A percentile compares a stretch with the other conserved stretches of the same genome.
Evolutionary conservation across 2,797 vertebrate genomes (phyloP).

Genomic region (Lateolabrax maculatus): DNA sequence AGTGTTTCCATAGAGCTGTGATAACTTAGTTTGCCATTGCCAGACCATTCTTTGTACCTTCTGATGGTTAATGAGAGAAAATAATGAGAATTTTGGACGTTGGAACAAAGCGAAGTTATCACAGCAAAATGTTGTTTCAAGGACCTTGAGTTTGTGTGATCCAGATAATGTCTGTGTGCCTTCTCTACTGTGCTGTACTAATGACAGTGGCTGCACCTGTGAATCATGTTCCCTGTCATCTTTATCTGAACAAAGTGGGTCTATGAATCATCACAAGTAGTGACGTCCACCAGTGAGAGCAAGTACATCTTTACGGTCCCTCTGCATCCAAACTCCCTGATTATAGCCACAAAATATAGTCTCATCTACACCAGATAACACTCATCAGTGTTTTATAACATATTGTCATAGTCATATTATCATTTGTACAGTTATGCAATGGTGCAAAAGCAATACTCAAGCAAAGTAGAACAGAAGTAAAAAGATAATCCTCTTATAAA

Average conservation of each 20-base stretch:
- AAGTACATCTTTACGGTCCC: neutral
- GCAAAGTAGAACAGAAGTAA: neutral
- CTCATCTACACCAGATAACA: neutral
- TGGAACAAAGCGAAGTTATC: neutral
- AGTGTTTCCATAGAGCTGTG: neutral
- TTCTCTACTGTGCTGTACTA: neutral
- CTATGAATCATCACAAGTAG: conserved; percentile 35
- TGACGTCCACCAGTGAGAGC: conserved; percentile 26
- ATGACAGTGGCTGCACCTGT: neutral
- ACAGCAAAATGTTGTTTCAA: neutral
- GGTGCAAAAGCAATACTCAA: neutral
- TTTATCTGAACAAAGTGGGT: conserved; percentile 3
- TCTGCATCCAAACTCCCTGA: neutral
- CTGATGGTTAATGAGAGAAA: neutral
- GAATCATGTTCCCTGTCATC: conserved; percentile 31
- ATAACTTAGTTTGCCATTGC: neutral
- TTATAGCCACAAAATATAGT: neutral
- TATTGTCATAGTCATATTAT: neutral
- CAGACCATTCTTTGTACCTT: neutral
- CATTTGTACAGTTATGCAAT: neutral
- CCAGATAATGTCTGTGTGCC: neutral
- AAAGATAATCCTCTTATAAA: neutral
- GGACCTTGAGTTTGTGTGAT: neutral
- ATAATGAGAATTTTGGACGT: neutral
- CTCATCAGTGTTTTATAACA: neutral